Percentiles rank a stretch among this genome's conserved stretches.
phyloP scores from a whole-genome alignment of 2,888 invertebrate species.

The Villa cingulata region DNA sequence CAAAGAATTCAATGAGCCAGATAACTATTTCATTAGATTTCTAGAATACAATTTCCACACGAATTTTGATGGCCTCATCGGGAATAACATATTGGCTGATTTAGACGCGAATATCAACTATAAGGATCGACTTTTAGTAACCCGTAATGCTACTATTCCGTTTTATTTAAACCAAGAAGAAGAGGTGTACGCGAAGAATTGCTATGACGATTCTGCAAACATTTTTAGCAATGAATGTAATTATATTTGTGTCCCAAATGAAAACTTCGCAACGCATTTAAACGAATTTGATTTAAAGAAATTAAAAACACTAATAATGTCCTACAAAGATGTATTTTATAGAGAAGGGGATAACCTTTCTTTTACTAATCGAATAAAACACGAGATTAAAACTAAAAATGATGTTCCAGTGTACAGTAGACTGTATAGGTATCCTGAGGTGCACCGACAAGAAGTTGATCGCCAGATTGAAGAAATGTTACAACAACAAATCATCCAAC shows the following conservation, averaged over 20 bases:
- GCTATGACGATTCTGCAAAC: too few relatives aligned
- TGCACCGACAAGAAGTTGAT: constrained; percentile 11
- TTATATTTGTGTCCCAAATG: background rate
- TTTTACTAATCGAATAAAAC: constrained; percentile 1
- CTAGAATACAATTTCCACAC: constrained; percentile 2
- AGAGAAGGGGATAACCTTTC: constrained; percentile 1
- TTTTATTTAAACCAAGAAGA: background rate
- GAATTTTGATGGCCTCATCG: too few relatives aligned
- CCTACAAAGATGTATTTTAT: background rate
- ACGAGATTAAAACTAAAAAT: constrained; percentile 5
- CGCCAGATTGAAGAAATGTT: constrained; percentile 9
- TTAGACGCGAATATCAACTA: too few relatives aligned
- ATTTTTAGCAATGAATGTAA: too few relatives aligned
- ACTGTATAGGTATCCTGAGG: constrained; percentile 11
- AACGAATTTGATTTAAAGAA: background rate
- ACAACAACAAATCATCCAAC: constrained; percentile 15
- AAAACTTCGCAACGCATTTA: background rate
- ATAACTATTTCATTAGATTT: constrained; percentile 1
- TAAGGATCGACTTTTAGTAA: too few relatives aligned
- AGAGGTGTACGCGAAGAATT: background rate
- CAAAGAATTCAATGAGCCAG: background rate
- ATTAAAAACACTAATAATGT: background rate
- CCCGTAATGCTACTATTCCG: background rate
- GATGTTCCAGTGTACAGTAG: constrained; percentile 8
- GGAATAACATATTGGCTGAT: too few relatives aligned